phyloP scores from a whole-genome alignment of 2,797 vertebrate genomes.

The Acanthurus leucopareius region DNA sequence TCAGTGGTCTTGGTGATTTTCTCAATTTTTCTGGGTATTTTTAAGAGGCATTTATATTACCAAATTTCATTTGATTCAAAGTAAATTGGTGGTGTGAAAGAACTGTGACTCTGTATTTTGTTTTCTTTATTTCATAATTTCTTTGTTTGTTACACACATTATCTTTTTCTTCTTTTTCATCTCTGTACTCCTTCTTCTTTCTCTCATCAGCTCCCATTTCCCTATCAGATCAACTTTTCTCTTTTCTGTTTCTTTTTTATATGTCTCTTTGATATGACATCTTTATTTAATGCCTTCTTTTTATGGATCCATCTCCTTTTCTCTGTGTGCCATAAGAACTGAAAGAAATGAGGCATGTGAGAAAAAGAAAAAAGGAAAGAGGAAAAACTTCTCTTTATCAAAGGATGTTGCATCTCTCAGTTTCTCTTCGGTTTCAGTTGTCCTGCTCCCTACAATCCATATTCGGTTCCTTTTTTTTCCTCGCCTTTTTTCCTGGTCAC shows the following conservation, averaged over 20 bases:
- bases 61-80: not conserved
- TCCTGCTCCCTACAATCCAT: not conserved
- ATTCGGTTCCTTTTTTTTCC: not conserved
- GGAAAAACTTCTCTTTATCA: not conserved
- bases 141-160: not conserved
- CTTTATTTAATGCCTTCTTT: not conserved
- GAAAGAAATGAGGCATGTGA: not conserved
- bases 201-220: slow-evolving; percentile 5
- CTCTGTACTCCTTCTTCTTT: not conserved
- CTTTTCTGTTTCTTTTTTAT: not conserved
- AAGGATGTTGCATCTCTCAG: not conserved
- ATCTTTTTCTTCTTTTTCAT: not conserved
- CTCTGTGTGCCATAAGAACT: not conserved
- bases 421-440: not conserved
- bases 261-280: not conserved
- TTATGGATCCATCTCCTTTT: slow-evolving; percentile 4
- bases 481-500: not conserved
- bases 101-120: not conserved
- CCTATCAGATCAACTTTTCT: not conserved
- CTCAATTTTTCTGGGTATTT: too few species aligned
- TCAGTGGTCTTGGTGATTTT: not conserved
- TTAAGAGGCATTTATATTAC: too few species aligned
- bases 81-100: not conserved
- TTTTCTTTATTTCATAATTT: not conserved
- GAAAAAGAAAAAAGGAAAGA: not conserved